A percentile compares a stretch with the other conserved stretches of the same genome.
Conservation (phyloP, 2,797 vertebrate genomes). For the Sardinella longiceps region DNA sequence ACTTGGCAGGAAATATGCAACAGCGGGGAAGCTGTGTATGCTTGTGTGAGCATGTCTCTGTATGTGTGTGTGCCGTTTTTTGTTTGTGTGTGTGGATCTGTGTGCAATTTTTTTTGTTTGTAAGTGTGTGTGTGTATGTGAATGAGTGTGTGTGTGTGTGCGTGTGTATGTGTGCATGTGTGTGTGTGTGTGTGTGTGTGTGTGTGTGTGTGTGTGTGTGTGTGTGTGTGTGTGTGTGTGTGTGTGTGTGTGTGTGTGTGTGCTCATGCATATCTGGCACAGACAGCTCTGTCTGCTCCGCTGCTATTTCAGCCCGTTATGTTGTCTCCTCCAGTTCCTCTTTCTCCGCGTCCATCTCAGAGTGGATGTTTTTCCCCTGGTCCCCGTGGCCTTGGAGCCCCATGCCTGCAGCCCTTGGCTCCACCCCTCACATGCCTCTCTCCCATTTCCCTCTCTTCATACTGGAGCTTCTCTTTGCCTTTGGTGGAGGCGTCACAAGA, state of each 20-base stretch:
- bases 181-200: constrained; percentile 23
- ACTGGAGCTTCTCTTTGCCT: not conserved
- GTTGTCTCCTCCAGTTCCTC: constrained; percentile 38
- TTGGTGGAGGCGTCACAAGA: not conserved
- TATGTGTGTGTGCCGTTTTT: not conserved
- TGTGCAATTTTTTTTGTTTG: not conserved
- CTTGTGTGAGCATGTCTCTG: not conserved
- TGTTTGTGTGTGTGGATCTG: not conserved
- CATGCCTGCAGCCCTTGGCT: not conserved
- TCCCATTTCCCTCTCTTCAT: not conserved
- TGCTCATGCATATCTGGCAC: constrained; percentile 34
- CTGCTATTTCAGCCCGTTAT: constrained; percentile 37
- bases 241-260: not conserved
- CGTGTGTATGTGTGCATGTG: not conserved
- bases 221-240: constrained; percentile 30
- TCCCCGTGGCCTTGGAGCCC: not conserved
- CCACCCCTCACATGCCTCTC: not conserved
- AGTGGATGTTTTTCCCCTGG: not conserved
- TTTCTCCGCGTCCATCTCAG: constrained; percentile 11
- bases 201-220: constrained; percentile 18
- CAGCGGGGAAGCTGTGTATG: constrained; percentile 20
- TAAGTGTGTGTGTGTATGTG: constrained; percentile 6
- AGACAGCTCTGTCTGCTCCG: constrained; percentile 34
- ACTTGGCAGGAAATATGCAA: constrained; percentile 38
- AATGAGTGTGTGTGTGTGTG: constrained; percentile 18